Base-by-base conservation (phyloP, 2,113 vertebrate species). In the Callospermophilus lateralis region DNA sequence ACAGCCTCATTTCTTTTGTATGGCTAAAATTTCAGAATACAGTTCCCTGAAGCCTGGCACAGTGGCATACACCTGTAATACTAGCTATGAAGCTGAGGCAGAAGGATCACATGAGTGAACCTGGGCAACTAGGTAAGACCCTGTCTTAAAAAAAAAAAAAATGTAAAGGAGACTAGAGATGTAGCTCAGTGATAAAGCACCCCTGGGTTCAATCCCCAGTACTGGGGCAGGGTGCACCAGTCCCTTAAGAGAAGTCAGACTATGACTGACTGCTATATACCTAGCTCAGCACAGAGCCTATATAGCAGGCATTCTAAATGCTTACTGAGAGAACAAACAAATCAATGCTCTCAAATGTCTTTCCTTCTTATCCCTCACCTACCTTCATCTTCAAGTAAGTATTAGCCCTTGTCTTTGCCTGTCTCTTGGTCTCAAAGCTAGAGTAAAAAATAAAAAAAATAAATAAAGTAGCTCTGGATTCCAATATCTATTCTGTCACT, bases 11-110 rank as follows among this genome's bases (percentile, higher is more conserved):
- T 79, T 92, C 32, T 93, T 74, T 72, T 83, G 6, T 37, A 73
- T 8, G n/a, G 10, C 53, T 91, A 55, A 86, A 94, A 92, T n/a
- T 90, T 93, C 12, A 89, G 74, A 91, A 94, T 96, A 37, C 17
- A 53, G 34, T 34, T 53, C 58, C 34, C 65, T 80, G 48, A 73
- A 70, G 67, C 34, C 32, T 19, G 6, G 67, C 34, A n/a, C 16
- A 70, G 34, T 70, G 34, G 67, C 32, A 70, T 16, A n/a, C 34
- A 34, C 67, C 34, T 70, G 34, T n/a, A 70, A 70, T 70, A 34
- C 34, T 32, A 70, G 32, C 6, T n/a, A n/a, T 15, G 13, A 34
- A 16, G 17, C 6, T 6, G 16, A 70, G 67, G 13, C 17, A 70
- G 15, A 16, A 70, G 34, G 67, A 70, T n/a, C 32, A 17, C 16